Conservation (phyloP, 2,888 invertebrate species). For the Ferdinandea cuprea region DNA sequence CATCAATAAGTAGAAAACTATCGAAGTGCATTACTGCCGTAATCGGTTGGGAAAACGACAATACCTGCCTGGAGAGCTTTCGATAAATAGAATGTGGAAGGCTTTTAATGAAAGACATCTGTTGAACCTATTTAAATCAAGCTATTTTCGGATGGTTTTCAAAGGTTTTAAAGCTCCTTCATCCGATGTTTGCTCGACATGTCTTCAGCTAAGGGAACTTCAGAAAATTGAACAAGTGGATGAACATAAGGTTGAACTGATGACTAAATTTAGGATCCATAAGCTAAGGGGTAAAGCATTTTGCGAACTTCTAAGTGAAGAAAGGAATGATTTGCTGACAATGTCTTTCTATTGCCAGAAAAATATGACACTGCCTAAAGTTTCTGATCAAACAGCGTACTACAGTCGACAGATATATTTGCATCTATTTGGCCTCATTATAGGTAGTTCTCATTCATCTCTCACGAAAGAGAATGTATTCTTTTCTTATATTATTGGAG, state of each 20-base stretch:
- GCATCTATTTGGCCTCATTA: conserved; percentile 77
- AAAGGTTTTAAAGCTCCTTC: conserved; percentile 69
- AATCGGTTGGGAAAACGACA: conserved; percentile 36
- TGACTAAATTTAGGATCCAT: conserved; percentile 61
- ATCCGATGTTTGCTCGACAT: not conserved
- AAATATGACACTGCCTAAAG: conserved; percentile 77
- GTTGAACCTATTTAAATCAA: conserved; percentile 44
- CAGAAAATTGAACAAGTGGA: not conserved
- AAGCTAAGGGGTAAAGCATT: conserved; percentile 75
- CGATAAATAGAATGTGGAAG: conserved; percentile 64
- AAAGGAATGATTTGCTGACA: conserved; percentile 60
- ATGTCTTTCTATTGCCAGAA: conserved; percentile 79
- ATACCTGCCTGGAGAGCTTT: conserved; percentile 68
- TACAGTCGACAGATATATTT: conserved; percentile 77
- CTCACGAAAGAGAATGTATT: conserved; percentile 74
- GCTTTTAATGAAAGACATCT: conserved; percentile 29
- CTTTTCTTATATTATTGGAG: conserved; percentile 77
- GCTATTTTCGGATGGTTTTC: conserved; percentile 68
- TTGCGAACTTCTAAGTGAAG: conserved; percentile 69
- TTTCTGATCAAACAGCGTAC: conserved; percentile 78
- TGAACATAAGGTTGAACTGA: conserved; percentile 34
- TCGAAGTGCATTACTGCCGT: conserved; percentile 76
- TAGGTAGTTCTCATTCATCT: conserved; percentile 67
- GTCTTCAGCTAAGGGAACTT: not conserved
- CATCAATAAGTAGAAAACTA: conserved; percentile 69